Conservation (phyloP, 2,888 invertebrate species). For the Drosophila diplacantha region DNA sequence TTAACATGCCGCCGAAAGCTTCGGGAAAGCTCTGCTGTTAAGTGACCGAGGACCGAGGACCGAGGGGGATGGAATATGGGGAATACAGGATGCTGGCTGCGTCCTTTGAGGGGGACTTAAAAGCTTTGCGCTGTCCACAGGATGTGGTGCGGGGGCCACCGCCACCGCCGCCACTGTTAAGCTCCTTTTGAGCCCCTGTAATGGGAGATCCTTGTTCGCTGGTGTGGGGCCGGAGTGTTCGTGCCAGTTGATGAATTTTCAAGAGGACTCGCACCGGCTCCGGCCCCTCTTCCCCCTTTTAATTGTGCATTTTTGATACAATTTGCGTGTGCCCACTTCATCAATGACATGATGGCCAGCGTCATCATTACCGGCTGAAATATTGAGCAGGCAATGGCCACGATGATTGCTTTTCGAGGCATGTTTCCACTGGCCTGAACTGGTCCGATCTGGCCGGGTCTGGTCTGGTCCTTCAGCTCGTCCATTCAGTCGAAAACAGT, state of each 20-base stretch:
- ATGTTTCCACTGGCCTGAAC: not conserved
- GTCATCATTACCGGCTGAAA: slow-evolving; percentile 27
- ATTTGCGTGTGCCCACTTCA: slow-evolving; percentile 31
- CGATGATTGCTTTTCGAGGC: slow-evolving; percentile 7
- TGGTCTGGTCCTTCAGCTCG: not conserved
- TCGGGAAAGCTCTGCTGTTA: slow-evolving; percentile 61
- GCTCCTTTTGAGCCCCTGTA: slow-evolving; percentile 46
- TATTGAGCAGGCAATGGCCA: slow-evolving; percentile 15
- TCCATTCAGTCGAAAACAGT: slow-evolving; percentile 22
- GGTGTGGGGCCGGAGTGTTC: slow-evolving; percentile 1
- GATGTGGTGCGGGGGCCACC: slow-evolving; percentile 47
- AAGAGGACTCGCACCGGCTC: slow-evolving; percentile 15
- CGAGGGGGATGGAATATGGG: not conserved
- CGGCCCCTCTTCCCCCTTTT: slow-evolving; percentile 13
- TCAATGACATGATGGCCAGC: slow-evolving; percentile 16
- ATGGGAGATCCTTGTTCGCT: slow-evolving; percentile 34
- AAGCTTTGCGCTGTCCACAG: slow-evolving; percentile 66
- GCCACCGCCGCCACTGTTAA: slow-evolving; percentile 48
- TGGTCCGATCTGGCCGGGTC: not conserved
- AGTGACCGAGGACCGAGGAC: slow-evolving; percentile 24
- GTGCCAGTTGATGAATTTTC: slow-evolving; percentile 37
- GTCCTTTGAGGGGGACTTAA: slow-evolving; percentile 52
- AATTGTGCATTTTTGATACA: slow-evolving; percentile 48
- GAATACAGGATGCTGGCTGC: slow-evolving; percentile 9
- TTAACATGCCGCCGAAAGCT: slow-evolving; percentile 66